Evolutionary conservation across 1,140 invertebrate species (phyloP).

Genomic region (Caenorhabditis briggsae): DNA sequence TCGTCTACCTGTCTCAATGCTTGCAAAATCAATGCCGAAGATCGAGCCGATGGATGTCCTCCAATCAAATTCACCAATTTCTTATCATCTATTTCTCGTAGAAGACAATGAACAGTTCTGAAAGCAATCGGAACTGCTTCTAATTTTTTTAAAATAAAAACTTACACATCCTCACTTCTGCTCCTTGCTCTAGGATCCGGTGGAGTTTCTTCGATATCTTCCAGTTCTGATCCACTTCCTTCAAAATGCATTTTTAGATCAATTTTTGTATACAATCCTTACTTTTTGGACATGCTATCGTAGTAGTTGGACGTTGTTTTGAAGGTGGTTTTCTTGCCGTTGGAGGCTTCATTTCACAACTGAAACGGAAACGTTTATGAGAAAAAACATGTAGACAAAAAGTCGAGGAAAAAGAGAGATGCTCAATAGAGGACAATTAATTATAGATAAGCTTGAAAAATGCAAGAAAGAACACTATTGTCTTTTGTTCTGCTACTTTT

Average conservation of each 20-base stretch:
- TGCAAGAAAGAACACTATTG: constrained; percentile 22
- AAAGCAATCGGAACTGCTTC: no score
- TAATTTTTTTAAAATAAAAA: no score
- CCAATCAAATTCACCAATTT: constrained; percentile 52
- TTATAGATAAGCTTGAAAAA: constrained; percentile 46
- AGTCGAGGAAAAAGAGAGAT: not conserved
- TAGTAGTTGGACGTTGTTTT: constrained; percentile 15
- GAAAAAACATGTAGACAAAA: not conserved
- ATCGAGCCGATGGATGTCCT: constrained; percentile 57
- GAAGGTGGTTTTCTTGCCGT: constrained; percentile 45
- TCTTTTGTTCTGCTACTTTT: not conserved
- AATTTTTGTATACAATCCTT: not conserved
- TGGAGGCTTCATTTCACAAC: constrained; percentile 33
- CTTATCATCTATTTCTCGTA: constrained; percentile 53
- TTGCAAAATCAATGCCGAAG: constrained; percentile 51
- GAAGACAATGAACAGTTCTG: constrained; percentile 48
- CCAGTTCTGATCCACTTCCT: constrained; percentile 33
- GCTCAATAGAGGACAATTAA: constrained; percentile 8
- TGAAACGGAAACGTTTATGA: not conserved
- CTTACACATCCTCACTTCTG: constrained; percentile 38
- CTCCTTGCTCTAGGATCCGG: constrained; percentile 45
- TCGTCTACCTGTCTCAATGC: constrained; percentile 54
- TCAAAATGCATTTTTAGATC: not conserved
- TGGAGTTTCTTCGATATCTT: constrained; percentile 27
- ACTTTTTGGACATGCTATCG: constrained; percentile 39